These are phyloP conservation scores for Glossosoma conforme DNA, from an alignment of 1,140 invertebrate genomes.

Conservation along the genomic window DNA sequence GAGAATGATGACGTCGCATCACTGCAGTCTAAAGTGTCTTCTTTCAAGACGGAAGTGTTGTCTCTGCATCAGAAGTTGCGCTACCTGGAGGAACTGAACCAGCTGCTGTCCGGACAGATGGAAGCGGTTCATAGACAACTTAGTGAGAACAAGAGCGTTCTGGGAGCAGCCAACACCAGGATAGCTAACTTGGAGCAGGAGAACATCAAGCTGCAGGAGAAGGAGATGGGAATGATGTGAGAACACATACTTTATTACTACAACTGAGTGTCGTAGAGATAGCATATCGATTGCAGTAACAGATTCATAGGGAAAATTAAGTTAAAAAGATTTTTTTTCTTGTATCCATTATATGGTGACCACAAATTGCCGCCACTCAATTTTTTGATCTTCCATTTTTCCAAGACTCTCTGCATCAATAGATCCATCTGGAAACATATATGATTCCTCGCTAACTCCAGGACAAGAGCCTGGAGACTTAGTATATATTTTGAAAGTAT, in stretches of 20 bases:
- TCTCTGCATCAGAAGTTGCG: slow-evolving; percentile 8
- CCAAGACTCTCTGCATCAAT: no score
- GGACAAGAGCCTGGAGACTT: no score
- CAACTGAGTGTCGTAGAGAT: no score
- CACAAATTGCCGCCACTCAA: no score
- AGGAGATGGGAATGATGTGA: slow-evolving; percentile 22
- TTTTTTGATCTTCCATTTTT: no score
- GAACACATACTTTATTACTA: background rate
- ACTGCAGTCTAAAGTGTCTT: slow-evolving; percentile 5
- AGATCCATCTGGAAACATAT: no score
- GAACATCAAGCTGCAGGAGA: slow-evolving; percentile 23
- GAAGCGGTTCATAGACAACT: slow-evolving; percentile 1
- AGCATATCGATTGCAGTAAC: no score
- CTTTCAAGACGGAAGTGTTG: slow-evolving; percentile 4
- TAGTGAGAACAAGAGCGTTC: background rate
- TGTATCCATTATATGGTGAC: no score
- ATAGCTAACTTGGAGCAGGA: slow-evolving; percentile 15
- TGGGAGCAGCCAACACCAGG: slow-evolving; percentile 1
- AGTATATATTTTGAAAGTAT: no score
- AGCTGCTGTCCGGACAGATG: slow-evolving; percentile 6
- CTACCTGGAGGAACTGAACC: slow-evolving; percentile 13
- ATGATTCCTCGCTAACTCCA: no score
- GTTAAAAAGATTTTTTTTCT: no score
- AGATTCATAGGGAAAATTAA: no score
- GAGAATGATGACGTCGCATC: slow-evolving; percentile 7